phyloP scores from a whole-genome alignment of 2,113 vertebrate genomes.

The Bubalus kerabau region DNA sequence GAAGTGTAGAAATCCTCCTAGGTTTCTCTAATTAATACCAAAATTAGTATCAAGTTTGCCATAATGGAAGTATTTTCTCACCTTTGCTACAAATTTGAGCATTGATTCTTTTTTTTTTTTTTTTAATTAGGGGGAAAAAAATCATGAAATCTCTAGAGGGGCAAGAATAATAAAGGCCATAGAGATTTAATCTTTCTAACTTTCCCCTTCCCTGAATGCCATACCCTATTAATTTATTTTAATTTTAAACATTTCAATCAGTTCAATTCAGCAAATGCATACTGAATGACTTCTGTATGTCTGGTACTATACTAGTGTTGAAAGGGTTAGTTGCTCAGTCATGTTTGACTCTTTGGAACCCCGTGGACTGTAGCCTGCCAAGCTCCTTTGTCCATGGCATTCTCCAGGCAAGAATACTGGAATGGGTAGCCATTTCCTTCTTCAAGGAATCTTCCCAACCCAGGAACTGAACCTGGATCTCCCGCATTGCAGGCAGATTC shows the following conservation, averaged over 20 bases:
- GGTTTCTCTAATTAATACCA: not conserved
- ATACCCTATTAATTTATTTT: not conserved
- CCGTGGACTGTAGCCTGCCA: not conserved
- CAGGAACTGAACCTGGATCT: not conserved
- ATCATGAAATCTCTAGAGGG: not conserved
- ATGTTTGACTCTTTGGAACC: fast-evolving
- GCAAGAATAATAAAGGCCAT: not conserved
- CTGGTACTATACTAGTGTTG: not conserved
- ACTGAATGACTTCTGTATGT: not conserved
- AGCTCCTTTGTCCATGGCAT: not conserved
- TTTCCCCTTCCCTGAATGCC: not conserved
- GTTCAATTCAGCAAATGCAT: not conserved
- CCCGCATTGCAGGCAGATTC: not conserved
- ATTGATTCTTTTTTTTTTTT: not conserved
- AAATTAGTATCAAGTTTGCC: not conserved
- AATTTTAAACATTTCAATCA: not conserved
- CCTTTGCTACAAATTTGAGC: not conserved
- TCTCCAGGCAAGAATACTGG: not conserved
- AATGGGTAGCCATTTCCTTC: not conserved
- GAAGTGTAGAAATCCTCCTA: not conserved
- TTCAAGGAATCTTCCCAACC: not conserved
- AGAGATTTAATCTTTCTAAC: not conserved
- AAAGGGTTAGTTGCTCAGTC: not conserved
- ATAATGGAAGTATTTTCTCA: not conserved
- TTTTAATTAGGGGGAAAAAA: not conserved